phyloP scores from a whole-genome alignment of 1,140 invertebrate species.

The Drosophila nasuta region DNA sequence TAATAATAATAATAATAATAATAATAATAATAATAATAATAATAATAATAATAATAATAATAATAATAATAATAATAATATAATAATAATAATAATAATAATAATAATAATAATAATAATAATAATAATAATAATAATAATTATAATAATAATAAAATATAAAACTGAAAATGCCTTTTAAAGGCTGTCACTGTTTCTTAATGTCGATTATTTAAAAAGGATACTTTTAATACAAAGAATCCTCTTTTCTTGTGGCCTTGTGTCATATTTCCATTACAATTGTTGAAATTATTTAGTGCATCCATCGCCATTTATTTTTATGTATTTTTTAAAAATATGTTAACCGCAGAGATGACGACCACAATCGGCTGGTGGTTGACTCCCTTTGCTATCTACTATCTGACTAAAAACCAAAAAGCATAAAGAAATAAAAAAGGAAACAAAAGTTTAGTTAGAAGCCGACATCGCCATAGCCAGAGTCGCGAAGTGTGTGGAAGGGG shows the following conservation, averaged over 20 bases:
- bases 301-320: constrained; percentile 38
- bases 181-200: too few species aligned
- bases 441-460: constrained; percentile 42
- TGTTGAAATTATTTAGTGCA: constrained; percentile 25
- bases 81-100: too few species aligned
- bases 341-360: constrained; percentile 54
- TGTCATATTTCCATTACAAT: constrained; percentile 30
- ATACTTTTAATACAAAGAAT: too few species aligned
- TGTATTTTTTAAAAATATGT: constrained; percentile 38
- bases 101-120: too few species aligned
- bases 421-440: constrained; percentile 37
- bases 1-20: too few species aligned
- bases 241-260: constrained; percentile 1
- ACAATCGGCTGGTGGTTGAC: constrained; percentile 50
- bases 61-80: too few species aligned
- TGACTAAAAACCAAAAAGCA: constrained; percentile 67
- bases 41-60: too few species aligned
- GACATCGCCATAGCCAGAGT: constrained; percentile 8
- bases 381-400: constrained; percentile 50
- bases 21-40: too few species aligned
- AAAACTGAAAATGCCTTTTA: too few species aligned
- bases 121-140: too few species aligned
- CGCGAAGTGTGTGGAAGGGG: constrained; percentile 15
- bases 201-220: too few species aligned
- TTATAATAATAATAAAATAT: too few species aligned